Evolutionary conservation across 2,888 invertebrate species (phyloP), one percentile per base, ranked within the genome.

Genomic region (Argynnis bischoffii): DNA sequence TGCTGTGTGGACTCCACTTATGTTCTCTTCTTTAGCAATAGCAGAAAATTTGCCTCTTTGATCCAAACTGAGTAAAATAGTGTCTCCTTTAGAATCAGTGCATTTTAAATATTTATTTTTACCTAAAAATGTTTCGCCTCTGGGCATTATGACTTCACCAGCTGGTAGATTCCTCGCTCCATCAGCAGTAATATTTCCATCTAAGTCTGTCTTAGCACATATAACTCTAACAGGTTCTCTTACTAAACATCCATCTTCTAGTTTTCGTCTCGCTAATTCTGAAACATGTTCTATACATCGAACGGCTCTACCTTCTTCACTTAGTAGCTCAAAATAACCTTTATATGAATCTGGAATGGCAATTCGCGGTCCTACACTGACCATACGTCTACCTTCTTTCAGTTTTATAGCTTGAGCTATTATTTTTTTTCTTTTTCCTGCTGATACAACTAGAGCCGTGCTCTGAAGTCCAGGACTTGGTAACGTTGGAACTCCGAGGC

Each of bases 1-100:
- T 16, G 98, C 97, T 73, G 97, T 97, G 87, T 99, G 98, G 18
- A 98, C 98, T 26, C 98, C 98, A 82, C 98, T 97, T 74, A 99
- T 98, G 89, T 98, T 98, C 80, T 98, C 98, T 86, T 98, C 97
- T 80, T 97, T 95, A 71, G 98, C 98, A 66, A 99, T 93, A 59
- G 98, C 97, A 78, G 98, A 98, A 90, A 99, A 98, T 81, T 97
- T 96, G 50, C 98, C 98, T 82, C 97, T 95, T 86, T 97, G 97
- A 81, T 98, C 98, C 83, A 97, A 94, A 71, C 96, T 95, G 74
- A 98, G 90, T 79, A 97, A 94, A 46, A 98, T 93, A 77, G 95
- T 95, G 81, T 98, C 97, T 53, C 98, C 98, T 83, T 96, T 95
- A 18, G 95, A 94, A 84, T 98, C 98, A 67, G 96, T 94, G 90